phyloP scores from a whole-genome alignment of 1,140 invertebrate genomes.

The Drosophila gunungcola region DNA sequence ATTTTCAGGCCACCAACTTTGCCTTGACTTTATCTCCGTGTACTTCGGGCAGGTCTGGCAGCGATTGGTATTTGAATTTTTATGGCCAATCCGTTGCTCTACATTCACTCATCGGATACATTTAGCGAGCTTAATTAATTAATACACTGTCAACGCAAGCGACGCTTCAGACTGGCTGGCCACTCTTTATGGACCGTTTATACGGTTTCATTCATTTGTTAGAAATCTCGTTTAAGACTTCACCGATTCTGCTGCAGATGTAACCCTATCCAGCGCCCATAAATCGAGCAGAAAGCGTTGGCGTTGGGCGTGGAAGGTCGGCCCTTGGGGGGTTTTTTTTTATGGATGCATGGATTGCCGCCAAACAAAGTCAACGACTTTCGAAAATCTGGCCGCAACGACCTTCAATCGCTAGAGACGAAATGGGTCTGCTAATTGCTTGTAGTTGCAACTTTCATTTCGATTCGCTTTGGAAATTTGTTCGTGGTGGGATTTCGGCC shows the following conservation, averaged over 20 bases:
- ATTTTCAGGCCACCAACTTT: not conserved
- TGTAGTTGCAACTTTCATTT: constrained; percentile 49
- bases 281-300: constrained; percentile 29
- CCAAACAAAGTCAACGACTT: constrained; percentile 76
- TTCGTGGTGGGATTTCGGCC: constrained; percentile 7
- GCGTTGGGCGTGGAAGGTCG: constrained; percentile 50
- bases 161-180: constrained; percentile 28
- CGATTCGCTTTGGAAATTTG: constrained; percentile 32
- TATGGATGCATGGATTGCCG: constrained; percentile 11
- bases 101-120: constrained; percentile 56
- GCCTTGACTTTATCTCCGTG: not conserved
- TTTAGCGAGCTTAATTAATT: constrained; percentile 60
- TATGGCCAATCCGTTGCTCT: constrained; percentile 42
- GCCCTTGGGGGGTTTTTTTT: constrained; percentile 45
- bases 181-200: constrained; percentile 30
- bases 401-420: constrained; percentile 49
- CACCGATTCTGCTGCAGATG: constrained; percentile 27
- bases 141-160: constrained; percentile 32
- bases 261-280: constrained; percentile 20
- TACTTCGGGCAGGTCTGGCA: not conserved
- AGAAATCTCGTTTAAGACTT: not conserved
- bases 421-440: constrained; percentile 59
- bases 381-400: constrained; percentile 61
- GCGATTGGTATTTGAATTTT: constrained; percentile 60
- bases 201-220: constrained; percentile 26